phyloP scores from a whole-genome alignment of 2,113 vertebrate species.

The Xenopus laevis region DNA sequence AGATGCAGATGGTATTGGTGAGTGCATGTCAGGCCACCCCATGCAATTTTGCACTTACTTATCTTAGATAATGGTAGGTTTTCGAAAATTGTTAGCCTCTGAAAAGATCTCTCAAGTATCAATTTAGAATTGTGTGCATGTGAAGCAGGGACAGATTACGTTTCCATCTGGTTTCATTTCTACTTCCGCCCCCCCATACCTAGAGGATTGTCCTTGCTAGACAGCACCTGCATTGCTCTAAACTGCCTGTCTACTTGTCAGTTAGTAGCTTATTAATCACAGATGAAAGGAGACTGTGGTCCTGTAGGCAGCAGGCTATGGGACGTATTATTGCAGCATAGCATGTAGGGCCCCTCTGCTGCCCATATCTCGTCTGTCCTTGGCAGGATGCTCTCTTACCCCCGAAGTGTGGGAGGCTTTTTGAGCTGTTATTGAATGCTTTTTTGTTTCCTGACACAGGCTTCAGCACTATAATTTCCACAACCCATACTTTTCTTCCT shows the following conservation, averaged over 20 bases:
- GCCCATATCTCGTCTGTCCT: constrained; percentile 8
- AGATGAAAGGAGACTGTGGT: constrained; percentile 12
- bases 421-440: constrained; percentile 23
- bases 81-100: constrained; percentile 29
- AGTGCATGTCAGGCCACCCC: constrained; percentile 11
- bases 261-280: constrained; percentile 17
- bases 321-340: not conserved
- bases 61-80: constrained; percentile 36
- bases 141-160: constrained; percentile 25
- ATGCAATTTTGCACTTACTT: constrained; percentile 34
- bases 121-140: constrained; percentile 29
- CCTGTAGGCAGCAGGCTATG: not conserved
- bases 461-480: constrained; percentile 28
- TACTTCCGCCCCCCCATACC: constrained; percentile 1
- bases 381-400: no score
- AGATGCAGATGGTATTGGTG: constrained; percentile 15
- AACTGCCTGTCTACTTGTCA: constrained; percentile 4
- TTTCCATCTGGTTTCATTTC: constrained; percentile 35
- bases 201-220: constrained; percentile 10
- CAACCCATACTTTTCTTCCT: constrained; percentile 36
- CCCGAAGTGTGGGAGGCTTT: constrained; percentile 12
- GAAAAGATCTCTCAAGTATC: constrained; percentile 31
- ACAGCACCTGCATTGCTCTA: constrained; percentile 33
- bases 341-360: not conserved
- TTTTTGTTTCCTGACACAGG: constrained; percentile 25